phyloP scores from a whole-genome alignment of 35 echinoderm and acorn worm genomes.

The Lytechinus variegatus region DNA sequence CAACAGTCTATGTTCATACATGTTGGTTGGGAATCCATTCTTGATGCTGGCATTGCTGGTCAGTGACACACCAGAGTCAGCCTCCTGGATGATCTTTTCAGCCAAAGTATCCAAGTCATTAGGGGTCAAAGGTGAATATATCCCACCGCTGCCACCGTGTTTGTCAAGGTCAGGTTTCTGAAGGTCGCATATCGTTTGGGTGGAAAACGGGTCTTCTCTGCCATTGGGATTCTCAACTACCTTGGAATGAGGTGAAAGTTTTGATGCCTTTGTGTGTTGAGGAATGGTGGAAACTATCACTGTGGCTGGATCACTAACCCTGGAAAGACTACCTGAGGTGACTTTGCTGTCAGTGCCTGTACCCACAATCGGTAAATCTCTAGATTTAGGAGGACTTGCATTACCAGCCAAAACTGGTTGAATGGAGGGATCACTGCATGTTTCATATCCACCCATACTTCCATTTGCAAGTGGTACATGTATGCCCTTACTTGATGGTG shows the following conservation, averaged over 20 bases:
- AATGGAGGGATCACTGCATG: background rate
- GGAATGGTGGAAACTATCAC: background rate
- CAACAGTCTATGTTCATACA: conserved; percentile 17
- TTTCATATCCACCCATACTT: background rate
- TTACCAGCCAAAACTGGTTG: background rate
- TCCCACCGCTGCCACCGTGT: background rate
- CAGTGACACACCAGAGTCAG: conserved; percentile 35
- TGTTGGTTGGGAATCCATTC: background rate
- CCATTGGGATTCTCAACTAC: background rate
- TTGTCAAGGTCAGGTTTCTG: background rate
- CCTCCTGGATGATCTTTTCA: conserved; percentile 35
- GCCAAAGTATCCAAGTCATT: conserved; percentile 28
- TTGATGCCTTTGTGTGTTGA: conserved; percentile 8
- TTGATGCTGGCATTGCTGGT: background rate
- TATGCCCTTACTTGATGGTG: background rate
- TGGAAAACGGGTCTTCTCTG: background rate
- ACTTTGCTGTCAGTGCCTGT: background rate
- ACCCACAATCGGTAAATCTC: background rate
- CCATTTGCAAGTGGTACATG: background rate
- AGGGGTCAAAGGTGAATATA: background rate
- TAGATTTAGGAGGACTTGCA: background rate
- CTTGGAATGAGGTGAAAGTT: background rate
- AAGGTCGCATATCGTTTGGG: background rate
- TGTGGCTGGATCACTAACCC: background rate
- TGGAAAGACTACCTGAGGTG: background rate